phyloP scores from a whole-genome alignment of 2,113 vertebrate genomes.

The Lontra canadensis region DNA sequence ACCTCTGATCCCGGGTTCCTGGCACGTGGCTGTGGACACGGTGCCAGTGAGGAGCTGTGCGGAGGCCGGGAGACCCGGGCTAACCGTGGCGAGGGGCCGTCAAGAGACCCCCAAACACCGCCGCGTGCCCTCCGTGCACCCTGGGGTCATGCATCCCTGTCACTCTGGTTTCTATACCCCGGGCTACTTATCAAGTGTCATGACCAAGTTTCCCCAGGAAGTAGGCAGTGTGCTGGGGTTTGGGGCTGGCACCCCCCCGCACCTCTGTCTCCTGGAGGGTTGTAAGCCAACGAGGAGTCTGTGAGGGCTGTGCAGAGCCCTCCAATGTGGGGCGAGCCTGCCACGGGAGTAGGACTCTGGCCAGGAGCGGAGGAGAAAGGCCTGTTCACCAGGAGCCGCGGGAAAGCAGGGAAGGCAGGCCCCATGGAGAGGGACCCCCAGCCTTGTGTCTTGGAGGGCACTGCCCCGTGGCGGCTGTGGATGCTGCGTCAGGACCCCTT shows the following conservation, averaged over 20 bases:
- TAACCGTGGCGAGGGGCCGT: neutral
- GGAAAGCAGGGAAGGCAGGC: fast-evolving
- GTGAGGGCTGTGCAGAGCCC: neutral
- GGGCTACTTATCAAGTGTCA: neutral
- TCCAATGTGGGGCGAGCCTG: neutral
- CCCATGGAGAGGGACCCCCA: fast-evolving
- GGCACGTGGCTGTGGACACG: fast-evolving
- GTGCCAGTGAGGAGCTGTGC: neutral
- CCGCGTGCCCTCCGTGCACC: fast-evolving
- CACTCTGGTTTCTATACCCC: neutral
- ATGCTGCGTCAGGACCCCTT: fast-evolving
- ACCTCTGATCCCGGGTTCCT: fast-evolving
- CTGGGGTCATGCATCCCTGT: fast-evolving
- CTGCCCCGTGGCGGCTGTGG: neutral
- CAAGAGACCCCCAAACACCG: neutral
- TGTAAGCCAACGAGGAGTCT: fast-evolving
- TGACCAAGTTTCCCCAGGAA: neutral
- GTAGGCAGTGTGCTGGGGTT: neutral
- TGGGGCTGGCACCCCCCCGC: neutral
- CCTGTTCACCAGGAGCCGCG: fast-evolving
- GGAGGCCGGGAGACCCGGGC: fast-evolving
- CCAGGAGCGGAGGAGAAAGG: neutral
- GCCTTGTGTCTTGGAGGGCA: neutral
- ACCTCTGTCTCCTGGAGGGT: neutral
- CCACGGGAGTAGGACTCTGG: neutral